A percentile compares a stretch with the other conserved stretches of the same genome.
These are phyloP conservation scores for Drosophila tripunctata DNA, from an alignment of 2,888 invertebrate species.

Conservation along the genomic window DNA sequence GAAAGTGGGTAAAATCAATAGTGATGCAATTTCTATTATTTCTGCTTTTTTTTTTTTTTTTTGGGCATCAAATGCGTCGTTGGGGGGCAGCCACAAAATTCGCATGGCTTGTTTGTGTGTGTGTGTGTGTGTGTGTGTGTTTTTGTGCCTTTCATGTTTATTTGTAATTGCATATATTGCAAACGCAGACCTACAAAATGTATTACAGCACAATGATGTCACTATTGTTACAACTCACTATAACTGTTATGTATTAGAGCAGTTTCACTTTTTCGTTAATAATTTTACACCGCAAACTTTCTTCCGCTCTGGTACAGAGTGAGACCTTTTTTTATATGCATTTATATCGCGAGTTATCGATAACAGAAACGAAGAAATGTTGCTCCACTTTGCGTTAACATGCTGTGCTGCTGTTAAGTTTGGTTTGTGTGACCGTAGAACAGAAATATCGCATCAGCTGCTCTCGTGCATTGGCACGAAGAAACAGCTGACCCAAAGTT, in stretches of 20 bases:
- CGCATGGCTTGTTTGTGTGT: constrained; percentile 28
- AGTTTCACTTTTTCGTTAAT: constrained; percentile 53
- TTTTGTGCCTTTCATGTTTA: constrained; percentile 40
- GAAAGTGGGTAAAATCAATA: constrained; percentile 81
- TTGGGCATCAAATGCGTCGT: constrained; percentile 31
- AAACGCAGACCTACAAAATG: background rate
- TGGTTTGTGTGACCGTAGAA: constrained; percentile 29
- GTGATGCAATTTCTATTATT: constrained; percentile 57
- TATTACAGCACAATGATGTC: background rate
- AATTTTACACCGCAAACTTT: constrained; percentile 67
- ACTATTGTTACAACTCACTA: constrained; percentile 38
- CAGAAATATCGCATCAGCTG: constrained; percentile 29
- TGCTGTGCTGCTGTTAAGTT: background rate
- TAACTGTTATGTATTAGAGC: constrained; percentile 47
- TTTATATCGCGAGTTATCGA: constrained; percentile 48
- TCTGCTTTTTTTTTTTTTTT: constrained; percentile 12
- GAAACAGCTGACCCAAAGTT: constrained; percentile 49
- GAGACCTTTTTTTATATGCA: constrained; percentile 34
- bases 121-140: constrained; percentile 16
- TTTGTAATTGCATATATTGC: constrained; percentile 6
- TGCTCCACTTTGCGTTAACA: constrained; percentile 19
- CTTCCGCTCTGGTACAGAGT: constrained; percentile 45
- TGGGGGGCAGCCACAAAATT: constrained; percentile 31
- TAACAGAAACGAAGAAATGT: constrained; percentile 6
- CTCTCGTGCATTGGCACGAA: constrained; percentile 15